Conservation (phyloP, 1,140 invertebrate genomes). For the Chironomus striatipennis region DNA sequence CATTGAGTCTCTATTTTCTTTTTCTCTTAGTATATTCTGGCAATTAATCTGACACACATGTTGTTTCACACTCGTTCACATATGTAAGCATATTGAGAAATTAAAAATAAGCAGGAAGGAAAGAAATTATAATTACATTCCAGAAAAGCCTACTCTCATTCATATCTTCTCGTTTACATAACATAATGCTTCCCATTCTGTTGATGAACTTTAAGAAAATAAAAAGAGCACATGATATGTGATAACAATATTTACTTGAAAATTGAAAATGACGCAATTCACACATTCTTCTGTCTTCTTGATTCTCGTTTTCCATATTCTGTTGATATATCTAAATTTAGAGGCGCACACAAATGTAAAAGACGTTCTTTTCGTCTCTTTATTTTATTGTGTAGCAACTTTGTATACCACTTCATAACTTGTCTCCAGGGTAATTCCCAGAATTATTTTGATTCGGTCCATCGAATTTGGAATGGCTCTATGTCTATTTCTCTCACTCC, state of each 20-base stretch:
- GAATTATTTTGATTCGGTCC: not conserved
- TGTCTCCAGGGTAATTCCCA: slow-evolving; percentile 22
- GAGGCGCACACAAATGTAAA: not conserved
- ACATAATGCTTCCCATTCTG: too few relatives aligned
- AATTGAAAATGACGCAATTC: slow-evolving; percentile 22
- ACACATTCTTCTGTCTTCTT: not conserved
- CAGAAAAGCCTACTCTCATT: not conserved
- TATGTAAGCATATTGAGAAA: too few relatives aligned
- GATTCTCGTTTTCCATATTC: not conserved
- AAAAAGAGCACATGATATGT: not conserved
- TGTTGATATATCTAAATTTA: slow-evolving; percentile 9
- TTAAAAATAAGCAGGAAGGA: not conserved
- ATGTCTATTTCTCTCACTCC: not conserved
- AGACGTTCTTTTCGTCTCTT: not conserved
- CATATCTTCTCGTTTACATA: too few relatives aligned
- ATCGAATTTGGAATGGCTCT: not conserved
- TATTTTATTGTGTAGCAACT: too few relatives aligned
- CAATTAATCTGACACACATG: not conserved
- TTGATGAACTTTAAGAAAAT: too few relatives aligned
- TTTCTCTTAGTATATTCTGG: not conserved
- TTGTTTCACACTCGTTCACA: not conserved
- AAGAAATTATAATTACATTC: not conserved
- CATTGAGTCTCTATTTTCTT: not conserved
- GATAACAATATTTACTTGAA: not conserved
- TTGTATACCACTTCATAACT: not conserved